Evolutionary conservation across 2,113 vertebrate genomes (phyloP), one percentile per base, ranked within the genome.

Genomic region (Ranitomeya imitator): DNA sequence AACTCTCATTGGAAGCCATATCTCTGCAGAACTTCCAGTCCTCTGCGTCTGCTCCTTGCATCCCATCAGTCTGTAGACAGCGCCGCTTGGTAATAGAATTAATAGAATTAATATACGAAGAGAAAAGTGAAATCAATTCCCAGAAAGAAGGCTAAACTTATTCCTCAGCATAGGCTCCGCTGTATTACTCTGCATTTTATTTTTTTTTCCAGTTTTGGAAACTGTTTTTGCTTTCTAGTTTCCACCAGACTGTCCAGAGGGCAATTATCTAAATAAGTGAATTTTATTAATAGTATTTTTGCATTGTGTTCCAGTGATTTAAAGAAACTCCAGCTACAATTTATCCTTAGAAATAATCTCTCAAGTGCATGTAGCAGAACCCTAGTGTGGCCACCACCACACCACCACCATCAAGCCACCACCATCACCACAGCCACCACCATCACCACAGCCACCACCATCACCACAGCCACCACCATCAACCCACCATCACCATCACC

Each of bases 161-260:
- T 81, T 81, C 59, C 18, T 63, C 23, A 9, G 26, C n/a, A 26
- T 79, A 60, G 31, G 14, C 0, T 19, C 5, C 19, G 7, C n/a
- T 60, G 18, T 80, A 18, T 61, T 63, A 59, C 26, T 9, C 16
- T 45, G 26, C 8, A 19, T 10, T 63, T 37, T 31, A 12, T 59
- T 7, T 45, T 45, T 37, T 45, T 81, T 45, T 81, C 59, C 79
- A 13, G 26, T 61, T 81, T 81, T 81, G 26, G 79, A 81, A 81
- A 63, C 59, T 61, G 79, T 61, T 63, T 7, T 81, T 81, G 79
- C 59, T 81, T 81, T 61, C 10, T 80, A 80, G 55, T 14, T 37
- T 57, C n/a, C 21, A 31, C n/a, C 4, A 31, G 59, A 37, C 59
- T 60, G 26, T 45, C 59, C 57, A 37, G 26, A 81, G 45, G 23